Evolutionary conservation across 2,113 vertebrate species (phyloP), one percentile per base, ranked within the genome.

Genomic region (Polypterus senegalus): DNA sequence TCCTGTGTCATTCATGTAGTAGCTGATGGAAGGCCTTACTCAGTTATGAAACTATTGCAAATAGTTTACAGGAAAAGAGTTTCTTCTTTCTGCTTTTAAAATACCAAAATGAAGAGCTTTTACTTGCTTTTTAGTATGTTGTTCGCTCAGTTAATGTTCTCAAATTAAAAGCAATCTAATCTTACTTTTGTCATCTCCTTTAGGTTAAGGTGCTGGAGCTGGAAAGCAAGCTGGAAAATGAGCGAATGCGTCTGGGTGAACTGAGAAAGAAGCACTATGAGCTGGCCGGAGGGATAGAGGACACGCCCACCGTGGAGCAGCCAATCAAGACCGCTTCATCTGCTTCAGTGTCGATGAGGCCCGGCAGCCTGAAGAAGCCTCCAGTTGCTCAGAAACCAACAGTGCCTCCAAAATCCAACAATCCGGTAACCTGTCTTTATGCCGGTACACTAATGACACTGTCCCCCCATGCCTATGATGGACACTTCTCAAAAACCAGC

Each of bases 131-230:
- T 27, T 27, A 27, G 2, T 53, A 43, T 5, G 47, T 49, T 47
- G 6, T 47, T 2, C 8, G 43, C 8, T 48, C 48, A 9, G 49
- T 47, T 10, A 45, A 27, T 54, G 9, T 9, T n/a, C 4, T 2
- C 80, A 99, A 95, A 95, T 99, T 69, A 96, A 92, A 61, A 89
- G 27, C 27, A 27, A n/a, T 47, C 55, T 48, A 27, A 7, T 59
- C 6, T 5, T 7, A 43, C 51, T 27, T 27, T 27, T 27, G 27
- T 27, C 27, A 27, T 27, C 8, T 55, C 45, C 6, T 0, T 2
- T 80, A 99, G 96, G 96, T 99, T 69, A 96, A 92, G 61, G 89
- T 98, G 48, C 77, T 98, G 65, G 95, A 99, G 72, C 75, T 98
- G 71, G 95, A 99, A 76, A 88, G 77, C 66, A 76, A 76, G 0